These are phyloP conservation scores for Zaprionus africanus DNA, from an alignment of 1,140 invertebrate species.

Conservation along the genomic window DNA sequence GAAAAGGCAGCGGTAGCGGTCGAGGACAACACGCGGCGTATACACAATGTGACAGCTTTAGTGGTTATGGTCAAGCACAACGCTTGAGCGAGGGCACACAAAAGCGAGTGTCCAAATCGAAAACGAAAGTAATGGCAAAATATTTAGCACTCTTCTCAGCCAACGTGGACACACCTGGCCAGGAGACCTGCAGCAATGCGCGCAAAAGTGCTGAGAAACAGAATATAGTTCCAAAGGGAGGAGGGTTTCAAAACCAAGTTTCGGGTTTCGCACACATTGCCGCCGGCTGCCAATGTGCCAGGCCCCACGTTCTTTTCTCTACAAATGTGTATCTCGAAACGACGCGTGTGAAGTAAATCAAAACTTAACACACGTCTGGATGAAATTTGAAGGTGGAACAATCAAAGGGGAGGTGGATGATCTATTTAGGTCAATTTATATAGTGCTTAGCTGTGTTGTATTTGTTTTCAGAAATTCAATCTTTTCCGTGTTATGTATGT, in stretches of 20 bases:
- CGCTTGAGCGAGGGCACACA: conserved; percentile 76
- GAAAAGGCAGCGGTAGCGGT: conserved; percentile 36
- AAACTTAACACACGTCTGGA: neutral
- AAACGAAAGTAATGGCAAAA: conserved; percentile 71
- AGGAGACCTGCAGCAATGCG: neutral
- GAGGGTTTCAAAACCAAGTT: conserved; percentile 5
- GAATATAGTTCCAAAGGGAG: conserved; percentile 15
- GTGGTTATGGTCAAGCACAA: conserved; percentile 80
- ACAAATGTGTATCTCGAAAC: neutral
- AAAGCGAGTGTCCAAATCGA: conserved; percentile 38
- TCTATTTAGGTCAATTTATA: neutral
- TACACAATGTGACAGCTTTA: conserved; percentile 81
- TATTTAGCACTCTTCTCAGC: conserved; percentile 13
- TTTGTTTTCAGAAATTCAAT: neutral
- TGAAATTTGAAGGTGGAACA: neutral
- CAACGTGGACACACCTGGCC: conserved; percentile 11
- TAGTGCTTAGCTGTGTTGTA: neutral
- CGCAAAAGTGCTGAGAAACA: conserved; percentile 44
- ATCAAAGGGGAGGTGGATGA: neutral
- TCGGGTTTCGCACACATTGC: conserved; percentile 48
- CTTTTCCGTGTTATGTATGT: no score
- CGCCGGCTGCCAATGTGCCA: conserved; percentile 5
- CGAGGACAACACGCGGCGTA: conserved; percentile 79
- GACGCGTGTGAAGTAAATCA: neutral
- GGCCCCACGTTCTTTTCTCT: neutral